Evolutionary conservation across 2,888 invertebrate species (phyloP), one percentile per base, ranked within the genome.

Genomic region (Amphipyra tragopoginis): DNA sequence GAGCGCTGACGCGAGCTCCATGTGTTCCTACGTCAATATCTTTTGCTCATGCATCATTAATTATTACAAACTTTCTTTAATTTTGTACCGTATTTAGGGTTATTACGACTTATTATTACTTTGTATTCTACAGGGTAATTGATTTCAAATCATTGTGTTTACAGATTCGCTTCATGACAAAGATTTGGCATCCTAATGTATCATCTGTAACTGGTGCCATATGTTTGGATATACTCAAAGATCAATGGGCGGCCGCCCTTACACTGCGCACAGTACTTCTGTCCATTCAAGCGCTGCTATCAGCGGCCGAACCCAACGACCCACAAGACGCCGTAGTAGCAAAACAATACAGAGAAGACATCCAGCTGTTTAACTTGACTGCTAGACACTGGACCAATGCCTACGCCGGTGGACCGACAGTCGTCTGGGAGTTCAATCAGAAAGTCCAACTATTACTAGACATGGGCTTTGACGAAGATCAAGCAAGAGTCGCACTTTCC

Each of bases 111-210:
- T 11, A n/a, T n/a, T n/a, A n/a, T n/a, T n/a, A 15, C 0, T 13
- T 29, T 33, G 9, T 5, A 1, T 8, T 9, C 4, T 33, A 5
- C 1, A 15, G 9, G 9, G 10, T 34, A 13, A 48, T n/a, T 49
- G 4, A 43, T 42, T 21, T 10, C 10, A n/a, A 9, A 36, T 34
- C 26, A 38, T 52, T 39, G 34, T 52, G 43, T 72, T 91, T 93
- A 15, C 89, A 99, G 99, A 98, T 99, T 73, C 97, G 98, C 77
- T 99, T 99, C 95, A 96, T 98, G 78, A 99, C 99, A 70, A 98
- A 98, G 95, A 99, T 99, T 89, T 99, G 99, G 99, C 99, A 99
- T 95, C 99, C 99, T 56, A 99, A 99, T 93, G 99, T 99, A 85
- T 99, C 99, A 53, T 99, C 99, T 13, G 99, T 99, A 13, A 99